These are phyloP conservation scores for Nephotettix cincticeps DNA, from an alignment of 1,140 invertebrate species.

Conservation along the genomic window DNA sequence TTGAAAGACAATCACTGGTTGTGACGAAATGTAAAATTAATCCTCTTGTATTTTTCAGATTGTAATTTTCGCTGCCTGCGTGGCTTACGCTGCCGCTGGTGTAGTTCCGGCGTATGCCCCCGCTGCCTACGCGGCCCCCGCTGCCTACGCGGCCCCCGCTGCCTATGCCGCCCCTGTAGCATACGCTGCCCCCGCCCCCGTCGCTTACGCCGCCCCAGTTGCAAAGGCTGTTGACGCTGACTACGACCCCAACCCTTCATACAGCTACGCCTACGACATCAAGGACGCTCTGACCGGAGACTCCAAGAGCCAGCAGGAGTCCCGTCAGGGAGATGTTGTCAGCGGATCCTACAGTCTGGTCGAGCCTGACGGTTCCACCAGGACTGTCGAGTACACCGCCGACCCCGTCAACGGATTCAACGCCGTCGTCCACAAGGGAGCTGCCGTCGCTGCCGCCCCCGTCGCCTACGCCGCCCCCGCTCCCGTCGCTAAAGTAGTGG, in stretches of 20 bases:
- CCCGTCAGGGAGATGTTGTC: conserved; percentile 65
- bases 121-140: not conserved
- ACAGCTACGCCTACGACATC: conserved; percentile 41
- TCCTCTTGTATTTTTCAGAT: not conserved
- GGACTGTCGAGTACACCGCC: conserved; percentile 44
- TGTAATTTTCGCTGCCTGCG: not conserved
- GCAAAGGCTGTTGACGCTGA: conserved; percentile 10
- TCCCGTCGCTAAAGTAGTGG: conserved; percentile 44
- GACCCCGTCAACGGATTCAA: conserved; percentile 39
- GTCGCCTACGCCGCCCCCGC: conserved; percentile 44
- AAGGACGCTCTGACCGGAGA: conserved; percentile 43
- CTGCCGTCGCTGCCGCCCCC: conserved; percentile 38
- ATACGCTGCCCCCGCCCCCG: conserved; percentile 25
- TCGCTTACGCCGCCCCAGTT: conserved; percentile 19
- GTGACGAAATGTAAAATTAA: no score
- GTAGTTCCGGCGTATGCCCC: not conserved
- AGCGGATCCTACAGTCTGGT: conserved; percentile 60
- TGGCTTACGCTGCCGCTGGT: not conserved
- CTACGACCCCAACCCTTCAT: conserved; percentile 47
- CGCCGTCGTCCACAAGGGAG: conserved; percentile 32
- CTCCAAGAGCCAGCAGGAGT: conserved; percentile 44
- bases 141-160: not conserved
- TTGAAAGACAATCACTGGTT: no score
- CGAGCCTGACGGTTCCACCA: conserved; percentile 41
- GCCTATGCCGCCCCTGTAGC: not conserved